Percentiles rank a stretch among this genome's conserved stretches.
phyloP scores from a whole-genome alignment of 2,113 vertebrate species.

The Chaenocephalus aceratus region DNA sequence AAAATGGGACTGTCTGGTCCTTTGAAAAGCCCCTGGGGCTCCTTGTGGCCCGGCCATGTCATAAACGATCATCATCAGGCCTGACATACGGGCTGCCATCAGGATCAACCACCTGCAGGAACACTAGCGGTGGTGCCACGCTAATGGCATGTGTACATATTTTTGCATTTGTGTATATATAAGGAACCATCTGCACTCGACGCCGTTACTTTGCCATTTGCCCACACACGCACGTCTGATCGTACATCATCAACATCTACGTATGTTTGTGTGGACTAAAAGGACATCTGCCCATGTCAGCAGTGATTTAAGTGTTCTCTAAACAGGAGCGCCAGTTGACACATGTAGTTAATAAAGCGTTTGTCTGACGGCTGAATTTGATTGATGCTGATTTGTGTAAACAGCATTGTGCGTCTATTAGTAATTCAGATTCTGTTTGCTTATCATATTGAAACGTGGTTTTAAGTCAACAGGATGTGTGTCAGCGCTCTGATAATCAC shows the following conservation, averaged over 20 bases:
- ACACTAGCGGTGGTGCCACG: slow-evolving; percentile 51
- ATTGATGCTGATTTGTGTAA: slow-evolving; percentile 44
- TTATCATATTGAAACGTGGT: slow-evolving; percentile 45
- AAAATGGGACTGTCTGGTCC: slow-evolving; percentile 56
- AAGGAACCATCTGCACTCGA: slow-evolving; percentile 32
- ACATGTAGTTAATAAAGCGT: slow-evolving; percentile 40
- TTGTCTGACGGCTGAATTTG: slow-evolving; percentile 43
- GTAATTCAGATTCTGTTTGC: slow-evolving; percentile 53
- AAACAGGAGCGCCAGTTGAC: slow-evolving; percentile 37
- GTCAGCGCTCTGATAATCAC: slow-evolving; percentile 65
- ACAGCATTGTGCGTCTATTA: slow-evolving; percentile 34
- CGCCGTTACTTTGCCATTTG: not conserved
- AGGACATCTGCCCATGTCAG: slow-evolving; percentile 66
- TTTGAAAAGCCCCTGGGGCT: slow-evolving; percentile 29
- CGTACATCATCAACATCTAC: slow-evolving; percentile 48
- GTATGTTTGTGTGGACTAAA: slow-evolving; percentile 37
- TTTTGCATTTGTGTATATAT: slow-evolving; percentile 34
- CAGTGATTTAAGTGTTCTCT: slow-evolving; percentile 58
- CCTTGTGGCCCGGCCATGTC: slow-evolving; percentile 60
- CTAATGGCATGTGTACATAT: slow-evolving; percentile 34
- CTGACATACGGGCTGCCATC: slow-evolving; percentile 28
- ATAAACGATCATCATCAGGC: slow-evolving; percentile 60
- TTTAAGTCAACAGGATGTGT: slow-evolving; percentile 55
- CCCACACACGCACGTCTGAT: not conserved
- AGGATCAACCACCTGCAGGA: slow-evolving; percentile 73